Evolutionary conservation across 1,140 invertebrate genomes (phyloP), one percentile per base, ranked within the genome.

Genomic region (Gonioctena quinquepunctata): DNA sequence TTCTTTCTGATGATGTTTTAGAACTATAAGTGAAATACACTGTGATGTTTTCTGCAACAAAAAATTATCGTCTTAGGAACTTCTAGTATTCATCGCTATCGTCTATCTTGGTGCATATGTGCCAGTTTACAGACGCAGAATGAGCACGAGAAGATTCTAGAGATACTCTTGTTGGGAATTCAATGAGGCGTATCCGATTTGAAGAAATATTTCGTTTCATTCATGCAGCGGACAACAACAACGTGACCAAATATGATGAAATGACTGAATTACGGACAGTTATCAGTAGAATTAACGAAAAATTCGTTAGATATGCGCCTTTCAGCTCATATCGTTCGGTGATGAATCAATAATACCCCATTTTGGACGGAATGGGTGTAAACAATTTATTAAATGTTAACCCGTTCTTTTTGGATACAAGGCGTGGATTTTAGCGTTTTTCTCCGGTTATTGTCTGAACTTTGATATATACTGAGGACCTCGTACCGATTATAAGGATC

Each of bases 151-250:
- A 63, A 33, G 60, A 49, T 23, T 13, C 23, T 11, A 19, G 23
- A 13, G 23, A 22, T 57, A n/a, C 13, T 22, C 8, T 57, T 7
- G 54, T 54, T 16, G 8, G n/a, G 8, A 33, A 33, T 33, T 33
- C 28, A 11, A 33, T 33, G 8, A 33, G 28, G n/a, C 8, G 28
- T 21, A 63, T 33, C 19, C 25, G 23, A 23, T 63, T 63, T 63
- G 60, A 63, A 6, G 28, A 63, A 33, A 63, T 63, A 63, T 33
- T 16, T 25, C 19, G 27, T 6, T 57, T 57, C 23, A 22, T 57
- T 22, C 54, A 63, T 33, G 23, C 18, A 21, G 60, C 23, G 4
- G 60, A 63, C 33, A 33, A 33, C 27, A 63, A 27, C 60, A 27
- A 18, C 18, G 11, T 49, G 13, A 8, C 23, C 16, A 18, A 57